A percentile compares a stretch with the other conserved stretches of the same genome.
phyloP scores from a whole-genome alignment of 2,113 vertebrate species.

The Emydura subglobosa region DNA sequence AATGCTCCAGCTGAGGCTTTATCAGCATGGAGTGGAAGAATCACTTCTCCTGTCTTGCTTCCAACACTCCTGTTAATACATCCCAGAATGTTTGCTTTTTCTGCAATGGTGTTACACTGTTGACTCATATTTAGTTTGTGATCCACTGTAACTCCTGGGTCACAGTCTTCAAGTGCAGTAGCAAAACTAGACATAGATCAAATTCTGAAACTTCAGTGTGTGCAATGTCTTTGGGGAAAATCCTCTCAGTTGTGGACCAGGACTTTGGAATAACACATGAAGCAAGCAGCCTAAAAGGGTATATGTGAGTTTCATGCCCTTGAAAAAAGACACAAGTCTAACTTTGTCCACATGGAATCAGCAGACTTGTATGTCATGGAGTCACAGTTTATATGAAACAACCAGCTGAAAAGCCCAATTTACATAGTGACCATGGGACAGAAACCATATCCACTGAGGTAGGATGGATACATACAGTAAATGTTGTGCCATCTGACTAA shows the following conservation, averaged over 20 bases:
- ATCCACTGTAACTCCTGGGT: neutral
- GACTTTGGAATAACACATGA: neutral
- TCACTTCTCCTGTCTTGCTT: neutral
- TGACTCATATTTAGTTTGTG: neutral
- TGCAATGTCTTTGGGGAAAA: neutral
- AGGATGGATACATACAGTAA: neutral
- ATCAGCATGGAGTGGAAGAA: neutral
- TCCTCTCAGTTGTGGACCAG: neutral
- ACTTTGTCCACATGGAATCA: neutral
- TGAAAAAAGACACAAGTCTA: neutral
- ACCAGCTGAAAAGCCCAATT: neutral
- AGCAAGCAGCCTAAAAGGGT: neutral
- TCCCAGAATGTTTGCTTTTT: neutral
- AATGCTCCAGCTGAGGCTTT: neutral
- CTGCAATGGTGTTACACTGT: neutral
- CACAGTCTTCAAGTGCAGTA: neutral
- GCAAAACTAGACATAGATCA: neutral
- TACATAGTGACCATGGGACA: neutral
- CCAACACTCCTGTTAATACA: neutral
- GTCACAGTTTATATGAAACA: neutral
- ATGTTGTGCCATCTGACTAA: fast-evolving
- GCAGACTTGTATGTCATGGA: neutral
- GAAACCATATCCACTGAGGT: neutral
- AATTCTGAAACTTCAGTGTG: neutral
- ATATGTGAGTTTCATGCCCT: neutral